Evolutionary conservation across 2,797 vertebrate species (phyloP).

Genomic region (Scyliorhinus canicula): DNA sequence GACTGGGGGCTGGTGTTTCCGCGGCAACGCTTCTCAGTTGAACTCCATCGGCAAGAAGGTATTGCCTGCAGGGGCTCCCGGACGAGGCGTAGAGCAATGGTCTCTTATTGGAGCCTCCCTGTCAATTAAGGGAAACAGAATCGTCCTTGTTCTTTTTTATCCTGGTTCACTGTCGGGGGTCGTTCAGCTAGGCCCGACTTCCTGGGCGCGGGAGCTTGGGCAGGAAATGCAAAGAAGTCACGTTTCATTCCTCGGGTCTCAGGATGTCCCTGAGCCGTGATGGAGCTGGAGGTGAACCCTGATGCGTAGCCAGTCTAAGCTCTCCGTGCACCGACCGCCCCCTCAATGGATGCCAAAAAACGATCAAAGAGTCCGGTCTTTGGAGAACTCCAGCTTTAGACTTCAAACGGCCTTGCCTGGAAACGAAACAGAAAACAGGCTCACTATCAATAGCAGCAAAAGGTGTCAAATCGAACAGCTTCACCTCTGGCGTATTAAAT

Average conservation of each 20-base stretch:
- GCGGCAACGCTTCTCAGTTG: neutral
- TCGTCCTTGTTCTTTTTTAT: too few relatives aligned
- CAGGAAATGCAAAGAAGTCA: neutral
- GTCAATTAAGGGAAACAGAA: neutral
- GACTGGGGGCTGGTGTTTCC: neutral
- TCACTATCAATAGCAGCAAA: neutral
- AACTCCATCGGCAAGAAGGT: neutral
- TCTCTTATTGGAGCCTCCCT: neutral
- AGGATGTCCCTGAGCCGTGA: neutral
- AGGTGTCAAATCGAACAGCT: neutral
- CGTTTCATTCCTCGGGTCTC: neutral
- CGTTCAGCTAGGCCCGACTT: neutral
- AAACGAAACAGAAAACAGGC: neutral
- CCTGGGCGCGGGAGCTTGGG: too few relatives aligned
- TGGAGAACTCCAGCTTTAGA: neutral
- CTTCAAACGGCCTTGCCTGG: neutral
- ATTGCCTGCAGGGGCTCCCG: neutral
- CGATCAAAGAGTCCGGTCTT: neutral
- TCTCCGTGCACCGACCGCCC: too few relatives aligned
- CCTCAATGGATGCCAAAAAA: neutral
- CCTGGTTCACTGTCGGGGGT: neutral
- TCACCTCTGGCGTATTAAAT: neutral
- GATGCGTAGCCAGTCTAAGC: too few relatives aligned
- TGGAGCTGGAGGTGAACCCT: neutral
- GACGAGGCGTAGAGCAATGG: neutral